phyloP scores from a whole-genome alignment of 2,113 vertebrate species.

The Rhodinocichla rosea region DNA sequence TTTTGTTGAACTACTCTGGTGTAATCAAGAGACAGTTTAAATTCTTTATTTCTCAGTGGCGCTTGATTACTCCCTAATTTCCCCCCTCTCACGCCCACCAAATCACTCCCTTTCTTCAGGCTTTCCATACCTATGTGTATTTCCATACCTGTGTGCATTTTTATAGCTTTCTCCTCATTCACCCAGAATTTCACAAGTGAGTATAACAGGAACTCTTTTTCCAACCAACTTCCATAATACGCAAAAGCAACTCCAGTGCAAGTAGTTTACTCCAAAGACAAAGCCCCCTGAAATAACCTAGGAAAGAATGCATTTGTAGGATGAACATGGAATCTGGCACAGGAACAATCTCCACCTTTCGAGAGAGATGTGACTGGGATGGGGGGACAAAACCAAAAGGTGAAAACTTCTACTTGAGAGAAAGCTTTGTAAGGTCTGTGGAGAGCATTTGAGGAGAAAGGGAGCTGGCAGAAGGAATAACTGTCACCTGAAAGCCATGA shows the following conservation, averaged over 20 bases:
- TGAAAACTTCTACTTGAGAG: background rate
- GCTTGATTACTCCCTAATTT: constrained; percentile 10
- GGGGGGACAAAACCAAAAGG: background rate
- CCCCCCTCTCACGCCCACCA: background rate
- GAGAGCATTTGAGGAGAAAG: background rate
- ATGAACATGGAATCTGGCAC: background rate
- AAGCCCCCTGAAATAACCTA: background rate
- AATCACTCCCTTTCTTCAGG: constrained; percentile 9
- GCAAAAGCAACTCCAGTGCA: background rate
- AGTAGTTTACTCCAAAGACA: background rate
- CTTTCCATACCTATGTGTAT: background rate
- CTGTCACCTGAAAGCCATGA: background rate
- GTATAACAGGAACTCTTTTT: background rate
- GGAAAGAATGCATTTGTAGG: background rate
- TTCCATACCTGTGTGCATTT: background rate
- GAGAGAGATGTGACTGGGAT: background rate
- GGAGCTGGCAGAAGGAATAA: background rate
- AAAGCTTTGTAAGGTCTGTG: background rate
- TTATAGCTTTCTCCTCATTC: background rate
- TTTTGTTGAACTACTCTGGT: background rate
- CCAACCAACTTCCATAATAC: background rate
- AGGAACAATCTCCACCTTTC: fast-evolving
- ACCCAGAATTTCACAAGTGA: background rate
- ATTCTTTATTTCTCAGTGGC: background rate
- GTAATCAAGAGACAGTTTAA: background rate